phyloP scores from a whole-genome alignment of 2,888 invertebrate genomes.

The Ceriagrion tenellum region DNA sequence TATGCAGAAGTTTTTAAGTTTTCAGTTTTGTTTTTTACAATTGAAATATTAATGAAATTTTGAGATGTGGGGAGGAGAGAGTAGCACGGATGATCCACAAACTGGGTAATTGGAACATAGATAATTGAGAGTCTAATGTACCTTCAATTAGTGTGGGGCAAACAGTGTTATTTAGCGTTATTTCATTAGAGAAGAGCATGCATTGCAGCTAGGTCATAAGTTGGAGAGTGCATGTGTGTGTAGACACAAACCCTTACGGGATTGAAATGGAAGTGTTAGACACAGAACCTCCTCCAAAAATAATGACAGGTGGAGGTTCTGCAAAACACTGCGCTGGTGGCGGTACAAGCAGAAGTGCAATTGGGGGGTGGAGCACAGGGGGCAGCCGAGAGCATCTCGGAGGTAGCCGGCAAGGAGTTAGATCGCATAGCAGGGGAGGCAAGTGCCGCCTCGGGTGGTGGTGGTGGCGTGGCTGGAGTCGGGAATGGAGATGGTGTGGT shows the following conservation, averaged over 20 bases:
- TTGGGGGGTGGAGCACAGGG: constrained; percentile 16
- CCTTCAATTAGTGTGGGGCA: neutral
- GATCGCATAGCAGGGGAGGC: constrained; percentile 9
- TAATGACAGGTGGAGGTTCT: constrained; percentile 24
- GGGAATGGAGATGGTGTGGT: neutral
- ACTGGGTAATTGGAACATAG: too few relatives aligned
- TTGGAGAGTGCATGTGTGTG: constrained; percentile 3
- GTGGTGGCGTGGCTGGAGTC: neutral
- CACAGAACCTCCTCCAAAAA: constrained; percentile 7
- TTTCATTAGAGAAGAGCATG: neutral
- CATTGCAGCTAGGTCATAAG: neutral
- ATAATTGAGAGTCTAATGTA: neutral
- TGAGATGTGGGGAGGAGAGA: too few relatives aligned
- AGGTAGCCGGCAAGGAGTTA: constrained; percentile 17
- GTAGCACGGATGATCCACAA: too few relatives aligned
- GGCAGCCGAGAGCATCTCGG: neutral
- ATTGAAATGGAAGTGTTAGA: constrained; percentile 4
- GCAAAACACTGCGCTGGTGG: constrained; percentile 39
- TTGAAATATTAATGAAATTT: too few relatives aligned
- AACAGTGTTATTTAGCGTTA: neutral
- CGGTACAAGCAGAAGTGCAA: constrained; percentile 22
- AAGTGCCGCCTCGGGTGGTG: neutral
- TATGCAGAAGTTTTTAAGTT: too few relatives aligned
- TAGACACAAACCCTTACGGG: neutral
- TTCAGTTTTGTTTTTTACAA: too few relatives aligned